phyloP scores from a whole-genome alignment of 2,113 vertebrate species.

The Pitta sordida region DNA sequence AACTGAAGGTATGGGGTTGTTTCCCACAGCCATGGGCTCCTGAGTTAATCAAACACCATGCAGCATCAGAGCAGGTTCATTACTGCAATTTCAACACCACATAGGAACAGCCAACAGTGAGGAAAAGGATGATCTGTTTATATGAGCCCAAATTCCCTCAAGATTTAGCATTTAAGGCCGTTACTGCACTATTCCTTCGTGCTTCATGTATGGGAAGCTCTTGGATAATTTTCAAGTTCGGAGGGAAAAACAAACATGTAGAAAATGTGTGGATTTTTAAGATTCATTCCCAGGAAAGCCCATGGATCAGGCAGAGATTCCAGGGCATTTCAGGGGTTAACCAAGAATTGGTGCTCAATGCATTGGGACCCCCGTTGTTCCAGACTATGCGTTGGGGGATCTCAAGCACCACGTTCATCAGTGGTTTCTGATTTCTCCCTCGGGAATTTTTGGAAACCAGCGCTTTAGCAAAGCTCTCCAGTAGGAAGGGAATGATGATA shows the following conservation, averaged over 20 bases:
- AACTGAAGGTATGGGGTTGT: not conserved
- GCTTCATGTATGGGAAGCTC: not conserved
- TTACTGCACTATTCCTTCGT: not conserved
- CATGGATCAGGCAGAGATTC: not conserved
- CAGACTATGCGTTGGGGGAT: not conserved
- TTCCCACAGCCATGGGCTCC: not conserved
- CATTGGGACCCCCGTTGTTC: not conserved
- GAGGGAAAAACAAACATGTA: not conserved
- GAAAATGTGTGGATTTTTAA: not conserved
- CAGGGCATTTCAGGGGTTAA: not conserved
- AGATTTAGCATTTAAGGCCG: not conserved
- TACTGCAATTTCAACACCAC: not conserved
- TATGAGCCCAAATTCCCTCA: not conserved
- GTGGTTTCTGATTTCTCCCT: not conserved
- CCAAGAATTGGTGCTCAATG: accelerated
- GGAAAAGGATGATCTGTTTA: not conserved
- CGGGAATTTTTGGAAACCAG: not conserved
- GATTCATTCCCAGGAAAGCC: not conserved
- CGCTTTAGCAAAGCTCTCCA: not conserved
- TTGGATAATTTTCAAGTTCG: not conserved
- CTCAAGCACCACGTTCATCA: not conserved
- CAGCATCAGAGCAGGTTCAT: not conserved
- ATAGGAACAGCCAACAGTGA: not conserved
- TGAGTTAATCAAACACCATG: not conserved
- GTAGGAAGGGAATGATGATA: not conserved